A percentile compares a stretch with the other conserved stretches of the same genome.
phyloP scores from a whole-genome alignment of 2,113 vertebrate genomes.

The Cephalopterus ornatus region DNA sequence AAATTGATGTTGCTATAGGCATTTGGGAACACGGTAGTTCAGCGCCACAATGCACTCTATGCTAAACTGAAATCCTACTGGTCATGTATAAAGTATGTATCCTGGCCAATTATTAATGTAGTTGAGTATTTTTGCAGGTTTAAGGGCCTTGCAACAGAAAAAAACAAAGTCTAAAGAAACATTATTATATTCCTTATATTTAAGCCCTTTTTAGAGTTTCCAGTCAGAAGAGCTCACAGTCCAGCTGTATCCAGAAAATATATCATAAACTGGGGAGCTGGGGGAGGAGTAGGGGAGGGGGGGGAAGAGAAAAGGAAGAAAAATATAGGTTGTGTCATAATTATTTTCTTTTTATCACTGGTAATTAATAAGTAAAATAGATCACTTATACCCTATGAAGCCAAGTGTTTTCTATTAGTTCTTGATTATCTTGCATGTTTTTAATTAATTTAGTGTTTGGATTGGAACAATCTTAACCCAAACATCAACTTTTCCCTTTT shows the following conservation, averaged over 20 bases:
- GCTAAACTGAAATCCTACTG: neutral
- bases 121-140: neutral
- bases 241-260: neutral
- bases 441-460: conserved; percentile 28
- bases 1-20: neutral
- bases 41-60: neutral
- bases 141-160: neutral
- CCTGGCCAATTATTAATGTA: neutral
- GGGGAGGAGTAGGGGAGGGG: neutral
- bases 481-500: conserved; percentile 45
- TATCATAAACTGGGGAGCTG: neutral
- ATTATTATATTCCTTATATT: neutral
- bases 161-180: neutral
- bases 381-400: neutral
- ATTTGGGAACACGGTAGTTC: neutral
- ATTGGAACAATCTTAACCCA: neutral
- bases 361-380: neutral
- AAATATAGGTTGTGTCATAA: neutral
- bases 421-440: neutral
- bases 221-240: neutral
- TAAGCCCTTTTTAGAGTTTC: neutral
- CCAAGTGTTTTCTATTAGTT: neutral
- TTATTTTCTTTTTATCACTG: neutral
- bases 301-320: neutral
- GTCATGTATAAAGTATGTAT: neutral